Percentiles rank a stretch among this genome's conserved stretches.
Conservation (phyloP, 2,888 invertebrate species). For the Diadegma fenestrale region DNA sequence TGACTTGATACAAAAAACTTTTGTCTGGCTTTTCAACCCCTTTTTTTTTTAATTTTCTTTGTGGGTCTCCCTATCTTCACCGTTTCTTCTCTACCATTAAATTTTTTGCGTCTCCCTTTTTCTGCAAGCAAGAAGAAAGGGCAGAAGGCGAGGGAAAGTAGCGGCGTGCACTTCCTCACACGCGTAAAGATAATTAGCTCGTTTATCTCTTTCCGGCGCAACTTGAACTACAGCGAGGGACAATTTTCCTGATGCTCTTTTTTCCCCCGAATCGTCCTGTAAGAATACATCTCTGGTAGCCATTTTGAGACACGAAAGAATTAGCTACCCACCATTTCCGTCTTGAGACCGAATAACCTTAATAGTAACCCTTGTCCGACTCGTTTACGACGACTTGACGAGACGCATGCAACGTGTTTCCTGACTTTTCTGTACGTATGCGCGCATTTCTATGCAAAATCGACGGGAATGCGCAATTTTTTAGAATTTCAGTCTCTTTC, state of each 20-base stretch:
- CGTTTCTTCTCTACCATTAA: slow-evolving; percentile 19
- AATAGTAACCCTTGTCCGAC: slow-evolving; percentile 21
- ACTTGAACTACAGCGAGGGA: slow-evolving; percentile 27
- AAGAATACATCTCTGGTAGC: slow-evolving; percentile 17
- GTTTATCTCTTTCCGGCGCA: slow-evolving; percentile 42
- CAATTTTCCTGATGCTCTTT: slow-evolving; percentile 33
- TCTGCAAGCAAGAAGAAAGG: not conserved
- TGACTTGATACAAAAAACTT: slow-evolving; percentile 20
- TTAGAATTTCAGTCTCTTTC: not conserved
- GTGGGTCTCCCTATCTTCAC: not conserved
- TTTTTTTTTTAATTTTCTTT: slow-evolving; percentile 28
- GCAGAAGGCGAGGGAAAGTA: slow-evolving; percentile 15
- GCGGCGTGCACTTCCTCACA: slow-evolving; percentile 42
- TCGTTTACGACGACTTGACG: slow-evolving; percentile 25
- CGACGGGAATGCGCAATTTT: not conserved
- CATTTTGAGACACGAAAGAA: slow-evolving; percentile 49
- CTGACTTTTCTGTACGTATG: not conserved
- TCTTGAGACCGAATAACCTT: slow-evolving; percentile 34
- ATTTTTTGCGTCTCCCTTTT: slow-evolving; percentile 14
- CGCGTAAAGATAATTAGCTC: slow-evolving; percentile 65
- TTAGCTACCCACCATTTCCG: slow-evolving; percentile 63
- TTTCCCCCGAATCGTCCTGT: slow-evolving; percentile 34
- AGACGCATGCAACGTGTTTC: slow-evolving; percentile 12
- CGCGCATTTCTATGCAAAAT: slow-evolving; percentile 3
- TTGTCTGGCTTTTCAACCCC: slow-evolving; percentile 15